A percentile compares a stretch with the other conserved stretches of the same genome.
Evolutionary conservation across 2,797 vertebrate genomes (phyloP).

Genomic region (Melanotaenia maccullochi): DNA sequence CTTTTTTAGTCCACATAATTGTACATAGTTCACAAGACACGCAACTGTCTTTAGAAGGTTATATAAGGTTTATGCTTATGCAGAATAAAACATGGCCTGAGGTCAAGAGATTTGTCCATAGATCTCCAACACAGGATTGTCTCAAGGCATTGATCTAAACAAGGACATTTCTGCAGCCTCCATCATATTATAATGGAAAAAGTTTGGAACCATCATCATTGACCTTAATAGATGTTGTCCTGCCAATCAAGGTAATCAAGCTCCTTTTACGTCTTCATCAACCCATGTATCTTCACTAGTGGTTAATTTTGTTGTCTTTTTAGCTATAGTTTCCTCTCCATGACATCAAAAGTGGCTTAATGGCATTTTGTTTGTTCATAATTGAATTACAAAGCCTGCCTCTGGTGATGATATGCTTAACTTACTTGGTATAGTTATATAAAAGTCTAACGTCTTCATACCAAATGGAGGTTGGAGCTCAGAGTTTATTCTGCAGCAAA

Average conservation of each 20-base stretch:
- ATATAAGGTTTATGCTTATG: no score
- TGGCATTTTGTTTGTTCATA: conserved; percentile 31
- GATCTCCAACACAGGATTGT: no score
- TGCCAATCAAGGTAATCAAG: background rate
- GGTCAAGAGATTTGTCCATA: no score
- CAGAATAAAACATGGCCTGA: no score
- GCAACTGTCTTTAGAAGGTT: no score
- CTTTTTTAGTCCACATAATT: no score
- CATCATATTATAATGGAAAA: no score
- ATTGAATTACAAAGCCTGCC: conserved; percentile 31
- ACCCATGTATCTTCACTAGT: conserved; percentile 18
- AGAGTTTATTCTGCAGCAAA: conserved; percentile 20
- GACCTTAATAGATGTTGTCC: no score
- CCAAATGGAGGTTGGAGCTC: conserved; percentile 18
- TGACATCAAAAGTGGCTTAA: conserved; percentile 34
- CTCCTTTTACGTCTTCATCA: background rate
- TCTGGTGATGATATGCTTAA: conserved; percentile 34
- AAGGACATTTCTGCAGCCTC: no score
- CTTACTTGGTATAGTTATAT: conserved; percentile 24
- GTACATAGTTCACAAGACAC: no score
- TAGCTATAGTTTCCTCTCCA: conserved; percentile 32
- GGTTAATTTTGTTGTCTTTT: conserved; percentile 41
- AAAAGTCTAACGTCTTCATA: conserved; percentile 26
- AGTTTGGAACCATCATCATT: background rate
- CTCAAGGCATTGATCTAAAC: no score